Evolutionary conservation across 2,113 vertebrate species (phyloP), one percentile per base, ranked within the genome.

Genomic region (Scomber colias): DNA sequence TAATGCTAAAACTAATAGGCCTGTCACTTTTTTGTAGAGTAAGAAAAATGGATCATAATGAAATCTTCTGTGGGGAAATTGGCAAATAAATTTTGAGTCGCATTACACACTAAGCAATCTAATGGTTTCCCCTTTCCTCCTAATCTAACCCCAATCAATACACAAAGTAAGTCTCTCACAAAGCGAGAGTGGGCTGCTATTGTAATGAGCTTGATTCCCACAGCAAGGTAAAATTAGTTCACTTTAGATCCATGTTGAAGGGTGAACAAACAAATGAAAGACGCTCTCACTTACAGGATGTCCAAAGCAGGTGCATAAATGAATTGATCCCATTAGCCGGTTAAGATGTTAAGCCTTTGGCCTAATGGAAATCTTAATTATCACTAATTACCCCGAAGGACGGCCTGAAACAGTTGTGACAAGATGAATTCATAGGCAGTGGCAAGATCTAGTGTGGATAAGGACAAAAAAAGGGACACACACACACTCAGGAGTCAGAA

Each of bases 281-380:
- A 72, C 49, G 50, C 40, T 55, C 10, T 65, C 44, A 60, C 81
- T 75, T 65, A 19, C 75, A 84, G 70, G 19, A 72, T 66, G 64
- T 40, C 45, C 16, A 9, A 53, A 24, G 14, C 73, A 79, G 77
- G 66, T 80, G 66, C 67, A 61, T 51, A 60, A 79, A 77, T 70
- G 16, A 80, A 89, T 78, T 63, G 57, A 81, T 82, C 66, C 71
- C 50, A 77, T 83, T 89, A 71, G 57, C 75, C 27, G 17, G 70
- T 77, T 19, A 83, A 80, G 50, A 82, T 77, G 77, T 85, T 65
- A 83, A 77, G 63, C 54, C 49, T 75, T 64, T 72, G 76, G 49
- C 68, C 77, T 59, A 65, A 89, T 83, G 56, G 77, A 64, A 81
- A 81, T 82, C 50, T 77, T 81, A 72, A 87, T 91, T 65, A 79